Evolutionary conservation across 2,888 invertebrate genomes (phyloP), one percentile per base, ranked within the genome.

Genomic region (Pediacus dermestoides): DNA sequence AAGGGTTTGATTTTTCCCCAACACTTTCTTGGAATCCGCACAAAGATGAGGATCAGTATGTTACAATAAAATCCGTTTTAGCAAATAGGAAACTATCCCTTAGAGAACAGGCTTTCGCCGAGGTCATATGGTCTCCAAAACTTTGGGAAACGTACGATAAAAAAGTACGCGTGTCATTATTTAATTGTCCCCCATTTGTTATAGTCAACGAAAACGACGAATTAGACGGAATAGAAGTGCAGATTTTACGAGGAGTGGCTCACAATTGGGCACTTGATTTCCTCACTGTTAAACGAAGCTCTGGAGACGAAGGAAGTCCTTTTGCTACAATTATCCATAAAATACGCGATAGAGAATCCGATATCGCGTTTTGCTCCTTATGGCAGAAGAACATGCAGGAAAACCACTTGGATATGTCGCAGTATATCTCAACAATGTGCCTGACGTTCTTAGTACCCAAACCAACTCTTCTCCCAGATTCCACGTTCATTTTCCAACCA

Each of bases 111-210:
- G n/a, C n/a, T n/a, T n/a, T n/a, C n/a, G n/a, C n/a, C n/a, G n/a
- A n/a, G n/a, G n/a, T n/a, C n/a, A n/a, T n/a, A 6, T 23, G 23
- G 23, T 23, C 23, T 3, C 23, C 23, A 23, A 23, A n/a, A 6
- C 3, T 23, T n/a, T 23, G 23, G 23, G n/a, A 4, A 23, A 23
- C n/a, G 10, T 23, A 23, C 8, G 10, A 23, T n/a, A n/a, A n/a
- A 6, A 15, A 3, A 14, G 16, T 52, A 12, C 31, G 14, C n/a
- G 31, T 47, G 8, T 13, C 43, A 10, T 11, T 42, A 22, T 53
- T 54, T 22, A 37, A 53, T n/a, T 56, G 56, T 33, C 42, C 53
- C 3, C 56, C 56, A 2, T 53, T 42, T 39, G 33, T 53, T 12
- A 37, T 42, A 10, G 18, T 47, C 6, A 12, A 33, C 16, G n/a